Base-by-base conservation (phyloP, 2,797 vertebrate species). In the Neomorphus geoffroyi region DNA sequence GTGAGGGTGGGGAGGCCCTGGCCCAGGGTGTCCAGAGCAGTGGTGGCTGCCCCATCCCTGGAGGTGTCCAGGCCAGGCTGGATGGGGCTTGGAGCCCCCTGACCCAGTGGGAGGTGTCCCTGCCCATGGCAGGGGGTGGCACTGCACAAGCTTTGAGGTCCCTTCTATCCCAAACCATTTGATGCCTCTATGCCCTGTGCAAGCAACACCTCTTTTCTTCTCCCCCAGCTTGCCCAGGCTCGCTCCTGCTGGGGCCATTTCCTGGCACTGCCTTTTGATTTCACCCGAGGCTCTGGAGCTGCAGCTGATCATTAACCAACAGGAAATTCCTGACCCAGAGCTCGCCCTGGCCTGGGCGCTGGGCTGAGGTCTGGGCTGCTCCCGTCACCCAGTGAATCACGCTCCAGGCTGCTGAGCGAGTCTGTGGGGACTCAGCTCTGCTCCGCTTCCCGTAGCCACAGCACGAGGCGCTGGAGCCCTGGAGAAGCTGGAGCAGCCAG, bases 291-390 rank as follows among this genome's bases (percentile, higher is more conserved):
- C 90, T 92, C 45, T 33, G 10, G 53, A 30, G 90, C 77, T 57
- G 88, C 93, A 94, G 88, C 82, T 90, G 94, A 95, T 93, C 88
- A 95, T 96, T 96, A 94, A 95, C 94, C 4, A 5, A 86, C 95
- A 88, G 93, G 95, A 94, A 95, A 92, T 94, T 94, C 94, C 92
- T 94, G 72, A 92, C 92, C 86, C 86, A 86, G 77, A 88, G 92
- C 80, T 94, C 1, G 46, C 79, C 78, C 94, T 39, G 65, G 45
- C 56, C 81, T 0, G 4, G 41, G 88, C 0, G 0, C 85, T 61
- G 75, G 86, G 71, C 54, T 0, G 17, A 90, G 94, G 8, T 54
- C 75, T 77, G 64, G 67, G 82, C 82, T 45, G 58, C 80, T 93
- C 85, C 91, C 13, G 12, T 37, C 58, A 3, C 72, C 70, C n/a